Evolutionary conservation across 2,888 invertebrate species (phyloP).

Genomic region (Ecliptopera silaceata): DNA sequence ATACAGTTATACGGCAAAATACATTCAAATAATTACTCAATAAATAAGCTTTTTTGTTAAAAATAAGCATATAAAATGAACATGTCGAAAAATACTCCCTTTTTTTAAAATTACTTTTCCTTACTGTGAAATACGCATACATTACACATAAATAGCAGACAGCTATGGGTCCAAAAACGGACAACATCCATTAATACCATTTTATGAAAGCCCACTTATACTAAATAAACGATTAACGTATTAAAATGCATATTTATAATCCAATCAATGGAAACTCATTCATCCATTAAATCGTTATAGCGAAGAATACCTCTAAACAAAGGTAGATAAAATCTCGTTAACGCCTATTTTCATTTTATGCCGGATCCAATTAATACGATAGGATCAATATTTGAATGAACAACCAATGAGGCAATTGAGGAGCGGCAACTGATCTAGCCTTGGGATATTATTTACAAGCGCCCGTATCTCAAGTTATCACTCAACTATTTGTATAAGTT

Average conservation of each 20-base stretch:
- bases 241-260: neutral
- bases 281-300: constrained; percentile 16
- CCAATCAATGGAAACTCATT: constrained; percentile 14
- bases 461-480: neutral
- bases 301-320: constrained; percentile 14
- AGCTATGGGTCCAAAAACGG: too few species aligned
- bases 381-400: constrained; percentile 17
- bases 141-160: too few species aligned
- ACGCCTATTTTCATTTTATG: constrained; percentile 18
- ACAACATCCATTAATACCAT: neutral
- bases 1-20: too few species aligned
- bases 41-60: too few species aligned
- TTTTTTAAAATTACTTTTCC: too few species aligned
- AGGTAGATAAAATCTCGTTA: constrained; percentile 18
- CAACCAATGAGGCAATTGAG: constrained; percentile 4
- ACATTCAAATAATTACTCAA: too few species aligned
- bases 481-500: neutral
- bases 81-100: too few species aligned
- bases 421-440: neutral
- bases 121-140: too few species aligned
- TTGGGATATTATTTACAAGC: neutral
- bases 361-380: constrained; percentile 20
- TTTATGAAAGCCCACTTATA: neutral
- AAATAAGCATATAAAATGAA: too few species aligned
- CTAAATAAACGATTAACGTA: neutral